Evolutionary conservation across 2,888 invertebrate species (phyloP).

Genomic region (Drosophila tanythrix): DNA sequence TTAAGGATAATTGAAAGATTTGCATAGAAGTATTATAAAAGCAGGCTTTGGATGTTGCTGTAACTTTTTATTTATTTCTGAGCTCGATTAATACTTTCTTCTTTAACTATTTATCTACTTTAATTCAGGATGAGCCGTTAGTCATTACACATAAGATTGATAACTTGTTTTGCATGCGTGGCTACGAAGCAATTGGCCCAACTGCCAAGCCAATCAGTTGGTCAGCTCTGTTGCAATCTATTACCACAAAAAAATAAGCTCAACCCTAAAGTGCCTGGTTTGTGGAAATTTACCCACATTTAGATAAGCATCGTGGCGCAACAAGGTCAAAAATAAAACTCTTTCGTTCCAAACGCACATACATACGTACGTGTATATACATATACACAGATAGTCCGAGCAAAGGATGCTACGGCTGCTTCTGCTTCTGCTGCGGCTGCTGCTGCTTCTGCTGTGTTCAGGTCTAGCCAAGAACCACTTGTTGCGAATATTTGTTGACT

Average conservation of each 20-base stretch:
- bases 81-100: neutral
- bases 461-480: conserved; percentile 76
- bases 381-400: conserved; percentile 15
- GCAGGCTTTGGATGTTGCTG: neutral
- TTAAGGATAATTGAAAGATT: neutral
- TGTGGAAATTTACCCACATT: conserved; percentile 48
- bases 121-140: neutral
- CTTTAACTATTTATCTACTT: neutral
- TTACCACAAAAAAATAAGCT: conserved; percentile 15
- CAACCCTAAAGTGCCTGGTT: conserved; percentile 7
- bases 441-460: conserved; percentile 5
- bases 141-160: neutral
- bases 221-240: neutral
- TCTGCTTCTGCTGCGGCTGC: neutral
- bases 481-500: conserved; percentile 85
- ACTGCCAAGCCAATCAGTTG: conserved; percentile 3
- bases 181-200: too few relatives aligned
- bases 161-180: neutral
- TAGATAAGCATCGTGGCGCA: conserved; percentile 55
- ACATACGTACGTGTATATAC: neutral
- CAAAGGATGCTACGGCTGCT: conserved; percentile 25
- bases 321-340: conserved; percentile 62
- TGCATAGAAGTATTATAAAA: neutral
- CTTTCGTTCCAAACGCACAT: conserved; percentile 19
- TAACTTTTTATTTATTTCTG: neutral